A percentile compares a stretch with the other conserved stretches of the same genome.
Evolutionary conservation across 2,888 invertebrate genomes (phyloP).

Genomic region (Byasa hedistus): DNA sequence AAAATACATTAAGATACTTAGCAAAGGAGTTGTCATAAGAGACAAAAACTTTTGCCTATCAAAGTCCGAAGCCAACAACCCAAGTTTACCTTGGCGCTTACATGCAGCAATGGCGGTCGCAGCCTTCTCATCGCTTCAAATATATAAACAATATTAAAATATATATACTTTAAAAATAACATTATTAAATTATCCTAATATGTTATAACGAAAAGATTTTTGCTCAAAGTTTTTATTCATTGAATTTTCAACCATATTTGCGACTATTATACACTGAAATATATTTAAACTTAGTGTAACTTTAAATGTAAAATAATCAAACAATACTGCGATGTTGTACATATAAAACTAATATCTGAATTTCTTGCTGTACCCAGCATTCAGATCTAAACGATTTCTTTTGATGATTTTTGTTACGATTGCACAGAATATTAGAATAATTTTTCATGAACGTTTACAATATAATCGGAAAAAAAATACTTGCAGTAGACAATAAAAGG

Average conservation of each 20-base stretch:
- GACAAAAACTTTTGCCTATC: conserved; percentile 14
- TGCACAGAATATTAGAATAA: neutral
- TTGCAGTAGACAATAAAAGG: neutral
- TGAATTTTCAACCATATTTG: too few species aligned
- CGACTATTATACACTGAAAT: too few species aligned
- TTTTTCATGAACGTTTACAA: neutral
- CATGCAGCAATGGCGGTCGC: conserved; percentile 2
- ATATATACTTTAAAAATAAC: neutral
- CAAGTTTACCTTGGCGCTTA: conserved; percentile 16
- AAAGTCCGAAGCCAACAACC: conserved; percentile 19
- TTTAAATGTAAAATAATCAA: too few species aligned
- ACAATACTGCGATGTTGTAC: too few species aligned
- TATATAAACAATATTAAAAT: neutral
- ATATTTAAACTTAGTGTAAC: too few species aligned
- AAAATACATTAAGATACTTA: conserved; percentile 18
- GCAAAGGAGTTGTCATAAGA: conserved; percentile 1
- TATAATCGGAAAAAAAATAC: neutral
- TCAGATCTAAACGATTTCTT: neutral
- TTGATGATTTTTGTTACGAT: neutral
- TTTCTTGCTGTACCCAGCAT: neutral
- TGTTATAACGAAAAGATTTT: too few species aligned
- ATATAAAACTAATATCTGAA: too few species aligned
- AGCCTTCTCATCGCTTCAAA: neutral
- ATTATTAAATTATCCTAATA: too few species aligned
- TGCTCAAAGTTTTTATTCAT: too few species aligned